Evolutionary conservation across 2,888 invertebrate genomes (phyloP).

Genomic region (Euproctis similis): DNA sequence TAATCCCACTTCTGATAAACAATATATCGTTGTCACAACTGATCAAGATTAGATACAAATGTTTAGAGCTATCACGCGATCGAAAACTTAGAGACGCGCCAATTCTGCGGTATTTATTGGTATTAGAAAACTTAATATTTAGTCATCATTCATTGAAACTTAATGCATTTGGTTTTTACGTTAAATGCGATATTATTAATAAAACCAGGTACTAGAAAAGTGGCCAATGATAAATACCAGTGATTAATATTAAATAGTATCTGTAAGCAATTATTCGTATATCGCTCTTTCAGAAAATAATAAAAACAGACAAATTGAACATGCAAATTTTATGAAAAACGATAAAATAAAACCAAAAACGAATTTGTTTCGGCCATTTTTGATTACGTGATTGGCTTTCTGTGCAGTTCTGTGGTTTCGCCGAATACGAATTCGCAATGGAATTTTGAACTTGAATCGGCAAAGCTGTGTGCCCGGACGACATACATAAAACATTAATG

Average conservation of each 20-base stretch:
- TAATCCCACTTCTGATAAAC: not conserved
- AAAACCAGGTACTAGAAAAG: not conserved
- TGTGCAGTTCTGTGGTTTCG: slow-evolving; percentile 16
- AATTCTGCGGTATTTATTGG: too few species aligned
- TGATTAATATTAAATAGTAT: not conserved
- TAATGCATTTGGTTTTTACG: too few species aligned
- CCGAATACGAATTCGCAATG: slow-evolving; percentile 23
- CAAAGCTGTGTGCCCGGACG: slow-evolving; percentile 11
- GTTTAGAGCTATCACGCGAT: not conserved
- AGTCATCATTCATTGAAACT: too few species aligned
- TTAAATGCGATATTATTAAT: too few species aligned
- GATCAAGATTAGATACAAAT: not conserved
- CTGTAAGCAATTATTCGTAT: not conserved
- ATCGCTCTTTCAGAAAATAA: slow-evolving; percentile 2
- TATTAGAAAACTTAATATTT: too few species aligned
- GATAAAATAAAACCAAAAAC: slow-evolving; percentile 4
- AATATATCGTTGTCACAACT: not conserved
- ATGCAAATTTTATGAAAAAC: slow-evolving; percentile 1
- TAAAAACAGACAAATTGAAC: slow-evolving; percentile 2
- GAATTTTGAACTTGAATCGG: slow-evolving; percentile 25
- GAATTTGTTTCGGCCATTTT: slow-evolving; percentile 6
- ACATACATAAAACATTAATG: not conserved
- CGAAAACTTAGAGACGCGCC: too few species aligned
- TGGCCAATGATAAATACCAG: not conserved
- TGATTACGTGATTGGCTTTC: slow-evolving; percentile 14